Base-by-base conservation (phyloP, 2,113 vertebrate species). In the Clinocottus analis region DNA sequence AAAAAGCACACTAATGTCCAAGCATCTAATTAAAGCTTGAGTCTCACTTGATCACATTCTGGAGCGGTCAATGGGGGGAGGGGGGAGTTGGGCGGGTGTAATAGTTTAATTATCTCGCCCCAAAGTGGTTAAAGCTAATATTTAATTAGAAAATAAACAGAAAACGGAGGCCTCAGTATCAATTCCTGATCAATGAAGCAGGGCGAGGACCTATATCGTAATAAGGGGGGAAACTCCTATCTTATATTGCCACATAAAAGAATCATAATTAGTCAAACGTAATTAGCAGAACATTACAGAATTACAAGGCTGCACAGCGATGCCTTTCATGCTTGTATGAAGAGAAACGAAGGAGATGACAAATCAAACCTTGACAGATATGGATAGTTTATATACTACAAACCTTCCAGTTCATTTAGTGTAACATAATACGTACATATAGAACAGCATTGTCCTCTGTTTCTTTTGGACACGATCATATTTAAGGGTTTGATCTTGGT, bases 121-220 rank as follows among this genome's bases (percentile, higher is more conserved):
- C 74, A 78, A 89, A 78, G 80, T 84, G 89, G 88, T 93, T 93
- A 91, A 93, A 93, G 92, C 90, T 94, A 91, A 93, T 91, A 92
- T 93, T 94, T 94, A 93, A 94, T 94, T 94, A 93, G 88, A 92
- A 92, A 92, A 93, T 93, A 93, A 94, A 94, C 91, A 94, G 87
- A 92, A 91, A 94, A 86, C 56, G 72, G 85, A 87, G 85, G 85
- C 85, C 88, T 89, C 70, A 29, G 77, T 87, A 88, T 90, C 85
- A 90, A 93, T 91, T 93, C 88, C 86, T 77, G 85, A 89, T 88
- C 91, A 90, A 89, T 89, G 88, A 85, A 91, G 92, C 92, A 81
- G 77, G 88, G 80, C 74, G 17, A 72, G 82, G 79, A 77, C 77
- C 87, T 84, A 87, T 88, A 87, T 81, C 58, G 72, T 86, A 87